A percentile compares a stretch with the other conserved stretches of the same genome.
Evolutionary conservation across 2,888 invertebrate species (phyloP).

Genomic region (Matsumyia berberina): DNA sequence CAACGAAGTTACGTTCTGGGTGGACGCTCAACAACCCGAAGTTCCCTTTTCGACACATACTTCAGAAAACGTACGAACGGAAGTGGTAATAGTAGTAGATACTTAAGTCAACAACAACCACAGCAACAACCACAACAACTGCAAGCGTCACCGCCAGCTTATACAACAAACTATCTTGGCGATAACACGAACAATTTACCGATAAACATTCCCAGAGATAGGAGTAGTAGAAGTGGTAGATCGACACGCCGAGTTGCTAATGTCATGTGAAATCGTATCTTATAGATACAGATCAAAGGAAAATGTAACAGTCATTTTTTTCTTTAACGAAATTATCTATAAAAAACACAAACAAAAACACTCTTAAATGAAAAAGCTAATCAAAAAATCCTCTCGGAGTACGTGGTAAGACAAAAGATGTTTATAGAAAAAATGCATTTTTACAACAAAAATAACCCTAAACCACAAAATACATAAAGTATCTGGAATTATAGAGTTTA

Average conservation of each 20-base stretch:
- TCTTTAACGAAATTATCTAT: conserved; percentile 32
- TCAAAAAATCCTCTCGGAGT: conserved; percentile 45
- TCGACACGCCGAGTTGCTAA: conserved; percentile 18
- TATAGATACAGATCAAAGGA: conserved; percentile 54
- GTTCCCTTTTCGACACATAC: conserved; percentile 82
- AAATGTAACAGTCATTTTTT: conserved; percentile 44
- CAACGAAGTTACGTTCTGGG: conserved; percentile 76
- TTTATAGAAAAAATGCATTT: conserved; percentile 52
- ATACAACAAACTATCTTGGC: conserved; percentile 85
- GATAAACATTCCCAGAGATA: conserved; percentile 75
- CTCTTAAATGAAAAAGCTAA: conserved; percentile 27
- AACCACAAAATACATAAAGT: conserved; percentile 61
- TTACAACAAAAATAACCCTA: conserved; percentile 58
- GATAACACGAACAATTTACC: conserved; percentile 83
- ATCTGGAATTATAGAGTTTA: conserved; percentile 54
- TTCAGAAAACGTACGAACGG: conserved; percentile 80
- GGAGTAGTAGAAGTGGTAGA: conserved; percentile 66
- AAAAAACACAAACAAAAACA: conserved; percentile 20
- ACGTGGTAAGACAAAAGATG: conserved; percentile 70
- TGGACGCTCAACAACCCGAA: conserved; percentile 78
- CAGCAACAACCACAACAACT: conserved; percentile 59
- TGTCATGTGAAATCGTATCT: conserved; percentile 57
- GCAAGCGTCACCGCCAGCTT: conserved; percentile 80
- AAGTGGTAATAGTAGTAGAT: conserved; percentile 69
- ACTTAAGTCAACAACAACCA: conserved; percentile 66